Base-by-base conservation (phyloP, 2,113 vertebrate species). In the Prionailurus viverrinus region DNA sequence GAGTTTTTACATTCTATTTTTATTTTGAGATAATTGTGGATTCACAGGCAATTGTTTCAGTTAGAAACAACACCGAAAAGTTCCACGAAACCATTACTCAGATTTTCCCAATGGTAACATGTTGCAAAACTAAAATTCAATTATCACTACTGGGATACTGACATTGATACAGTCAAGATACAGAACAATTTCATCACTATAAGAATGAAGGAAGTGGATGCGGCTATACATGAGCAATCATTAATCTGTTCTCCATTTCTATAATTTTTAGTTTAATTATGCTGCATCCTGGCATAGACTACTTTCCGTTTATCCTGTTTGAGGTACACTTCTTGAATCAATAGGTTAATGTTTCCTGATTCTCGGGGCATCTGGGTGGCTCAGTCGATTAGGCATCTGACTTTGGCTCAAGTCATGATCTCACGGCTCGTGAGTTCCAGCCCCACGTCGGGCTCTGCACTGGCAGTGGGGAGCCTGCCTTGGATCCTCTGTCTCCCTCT, bases 1-100 rank as follows among this genome's bases (percentile, higher is more conserved):
- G 13, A 97, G 39, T 91, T 93, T 91, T 84, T 95, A 81, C 82
- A 63, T 69, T 94, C 48, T 14, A 76, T 66, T 87, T 96, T 74
- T 48, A n/a, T 84, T 93, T 83, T 88, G 78, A 92, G 12, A 68
- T 82, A 81, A 84, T 48, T 86, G 29, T 76, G 68, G 71, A 85
- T 61, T 89, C 76, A 92, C 8, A 80, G 48, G 33, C 15, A 61
- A 18, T 66, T 31, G 74, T 78, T 78, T 48, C 41, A 84, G 14
- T 68, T 51, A 73, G 39, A 95, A 93, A 58, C 21, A 78, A 33
- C 78, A 51, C 10, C 73, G 53, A 87, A 80, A 76, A 61, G 8
- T 76, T 14, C n/a, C 21, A 45, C 58, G 31, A 85, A 93, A 51
- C n/a, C 18, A 65, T 92, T 66, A 58, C 51, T 16, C 68, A 91